Conservation (phyloP, 2,888 invertebrate genomes). For the Stenoptilia bipunctidactyla region DNA sequence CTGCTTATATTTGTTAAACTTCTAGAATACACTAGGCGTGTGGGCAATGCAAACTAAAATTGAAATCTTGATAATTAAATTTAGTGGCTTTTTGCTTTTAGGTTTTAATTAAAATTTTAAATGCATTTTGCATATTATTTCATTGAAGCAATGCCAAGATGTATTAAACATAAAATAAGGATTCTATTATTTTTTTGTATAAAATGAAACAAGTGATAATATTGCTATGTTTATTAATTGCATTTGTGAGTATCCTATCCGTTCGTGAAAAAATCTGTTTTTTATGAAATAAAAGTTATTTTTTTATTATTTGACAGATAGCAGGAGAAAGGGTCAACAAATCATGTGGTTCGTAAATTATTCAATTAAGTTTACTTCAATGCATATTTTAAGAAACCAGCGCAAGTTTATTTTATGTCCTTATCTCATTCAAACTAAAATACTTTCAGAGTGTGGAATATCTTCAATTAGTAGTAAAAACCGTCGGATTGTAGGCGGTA, state of each 20-base stretch:
- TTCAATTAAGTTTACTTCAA: background rate
- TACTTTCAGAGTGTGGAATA: conserved; percentile 49
- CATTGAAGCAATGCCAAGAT: background rate
- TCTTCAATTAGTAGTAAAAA: conserved; percentile 34
- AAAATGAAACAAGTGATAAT: conserved; percentile 43
- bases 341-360: conserved; percentile 41
- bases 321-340: conserved; percentile 23
- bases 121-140: background rate
- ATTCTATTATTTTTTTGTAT: conserved; percentile 17
- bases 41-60: too few species aligned
- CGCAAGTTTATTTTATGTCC: too few species aligned
- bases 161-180: background rate
- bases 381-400: too few species aligned
- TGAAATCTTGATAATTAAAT: too few species aligned
- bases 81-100: too few species aligned
- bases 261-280: background rate
- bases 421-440: too few species aligned
- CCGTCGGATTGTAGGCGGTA: conserved; percentile 69
- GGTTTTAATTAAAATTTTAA: background rate
- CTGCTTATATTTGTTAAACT: too few species aligned
- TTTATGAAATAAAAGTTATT: background rate
- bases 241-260: conserved; percentile 35
- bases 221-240: conserved; percentile 28
- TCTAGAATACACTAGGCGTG: too few species aligned
- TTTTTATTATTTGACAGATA: conserved; percentile 21